These are phyloP conservation scores for Dasyprocta punctata DNA, from an alignment of 2,113 vertebrate species.

Conservation along the genomic window DNA sequence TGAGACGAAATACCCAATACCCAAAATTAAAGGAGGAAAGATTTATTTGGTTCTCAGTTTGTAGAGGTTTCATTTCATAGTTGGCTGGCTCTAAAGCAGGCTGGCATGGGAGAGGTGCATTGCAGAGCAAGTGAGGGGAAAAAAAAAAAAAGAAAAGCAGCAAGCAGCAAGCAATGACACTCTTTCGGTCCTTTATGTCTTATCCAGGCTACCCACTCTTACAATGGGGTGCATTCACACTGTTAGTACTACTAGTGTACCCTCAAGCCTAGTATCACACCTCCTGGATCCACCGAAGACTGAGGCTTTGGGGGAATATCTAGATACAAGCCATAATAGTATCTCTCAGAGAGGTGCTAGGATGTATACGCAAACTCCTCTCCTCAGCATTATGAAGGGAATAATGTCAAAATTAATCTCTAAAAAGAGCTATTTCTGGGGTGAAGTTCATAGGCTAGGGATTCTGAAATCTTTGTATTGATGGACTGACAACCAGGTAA, in stretches of 20 bases:
- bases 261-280: too few relatives aligned
- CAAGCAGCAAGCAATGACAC: background rate
- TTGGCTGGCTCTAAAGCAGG: background rate
- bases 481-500: background rate
- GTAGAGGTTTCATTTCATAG: background rate
- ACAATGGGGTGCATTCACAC: too few relatives aligned
- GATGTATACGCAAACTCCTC: rapidly evolving
- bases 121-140: background rate
- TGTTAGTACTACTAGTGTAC: too few relatives aligned
- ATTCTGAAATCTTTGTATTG: background rate
- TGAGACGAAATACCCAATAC: background rate
- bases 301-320: too few relatives aligned
- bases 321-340: too few relatives aligned
- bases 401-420: background rate
- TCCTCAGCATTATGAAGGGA: background rate
- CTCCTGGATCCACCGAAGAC: too few relatives aligned
- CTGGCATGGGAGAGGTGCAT: background rate
- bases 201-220: too few relatives aligned
- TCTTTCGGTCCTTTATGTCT: too few relatives aligned
- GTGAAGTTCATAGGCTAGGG: background rate
- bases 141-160: too few relatives aligned
- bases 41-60: background rate
- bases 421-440: background rate
- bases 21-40: background rate
- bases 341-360: background rate